Percentiles rank a stretch among this genome's conserved stretches.
Evolutionary conservation across 2,888 invertebrate species (phyloP).

Genomic region (Drosophila leonis): DNA sequence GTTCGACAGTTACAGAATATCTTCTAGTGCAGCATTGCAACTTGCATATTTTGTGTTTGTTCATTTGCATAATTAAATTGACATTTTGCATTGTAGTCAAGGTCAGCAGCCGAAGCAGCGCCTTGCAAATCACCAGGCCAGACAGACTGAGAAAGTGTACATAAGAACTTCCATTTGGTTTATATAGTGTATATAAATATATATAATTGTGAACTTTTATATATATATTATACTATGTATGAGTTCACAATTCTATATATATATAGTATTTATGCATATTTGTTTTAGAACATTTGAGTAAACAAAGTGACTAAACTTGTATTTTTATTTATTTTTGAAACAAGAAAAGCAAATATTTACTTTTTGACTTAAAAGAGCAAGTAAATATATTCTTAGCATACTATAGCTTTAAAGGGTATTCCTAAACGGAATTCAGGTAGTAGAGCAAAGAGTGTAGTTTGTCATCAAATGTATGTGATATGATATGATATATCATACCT

Average conservation of each 20-base stretch:
- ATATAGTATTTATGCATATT: background rate
- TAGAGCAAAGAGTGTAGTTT: background rate
- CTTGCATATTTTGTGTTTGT: background rate
- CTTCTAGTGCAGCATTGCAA: background rate
- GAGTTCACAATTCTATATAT: background rate
- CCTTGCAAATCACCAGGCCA: conserved; percentile 7
- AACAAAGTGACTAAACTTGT: background rate
- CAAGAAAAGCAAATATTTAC: background rate
- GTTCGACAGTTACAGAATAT: background rate
- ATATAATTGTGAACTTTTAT: too few species aligned
- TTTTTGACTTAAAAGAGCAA: background rate
- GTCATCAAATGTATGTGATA: too few species aligned
- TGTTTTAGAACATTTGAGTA: background rate
- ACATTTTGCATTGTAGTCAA: conserved; percentile 38
- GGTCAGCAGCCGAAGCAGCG: conserved; percentile 23
- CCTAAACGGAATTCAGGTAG: background rate
- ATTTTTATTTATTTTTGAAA: background rate
- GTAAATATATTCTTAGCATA: too few species aligned
- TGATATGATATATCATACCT: background rate
- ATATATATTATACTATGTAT: background rate
- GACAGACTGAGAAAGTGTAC: too few species aligned
- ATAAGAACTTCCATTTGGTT: background rate
- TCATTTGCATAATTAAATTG: conserved; percentile 38
- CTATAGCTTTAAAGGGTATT: background rate
- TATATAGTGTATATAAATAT: background rate